Percentiles rank a stretch among this genome's conserved stretches.
These are phyloP conservation scores for Drosophila pectinifera DNA, from an alignment of 1,140 invertebrate genomes.

Conservation along the genomic window DNA sequence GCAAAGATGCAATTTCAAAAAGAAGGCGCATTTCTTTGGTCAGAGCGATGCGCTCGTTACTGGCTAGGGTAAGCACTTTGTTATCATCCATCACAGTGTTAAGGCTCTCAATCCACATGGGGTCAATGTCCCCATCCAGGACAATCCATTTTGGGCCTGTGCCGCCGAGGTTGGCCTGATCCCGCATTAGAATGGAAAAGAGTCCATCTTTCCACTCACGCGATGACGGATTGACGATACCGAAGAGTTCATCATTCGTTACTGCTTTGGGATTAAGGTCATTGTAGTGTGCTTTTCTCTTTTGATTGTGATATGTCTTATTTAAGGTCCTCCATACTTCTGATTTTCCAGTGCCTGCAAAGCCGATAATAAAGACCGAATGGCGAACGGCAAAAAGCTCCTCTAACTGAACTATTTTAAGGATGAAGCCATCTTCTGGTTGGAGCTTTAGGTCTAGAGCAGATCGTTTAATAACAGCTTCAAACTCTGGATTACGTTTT, in stretches of 20 bases:
- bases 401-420: slow-evolving; percentile 8
- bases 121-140: slow-evolving; percentile 10
- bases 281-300: slow-evolving; percentile 12
- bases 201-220: slow-evolving; percentile 11
- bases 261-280: slow-evolving; percentile 5
- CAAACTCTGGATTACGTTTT: slow-evolving; percentile 7
- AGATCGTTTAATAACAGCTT: slow-evolving; percentile 4
- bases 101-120: slow-evolving; percentile 8
- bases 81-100: slow-evolving; percentile 12
- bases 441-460: slow-evolving; percentile 4
- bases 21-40: slow-evolving; percentile 11
- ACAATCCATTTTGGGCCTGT: slow-evolving; percentile 9
- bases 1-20: slow-evolving; percentile 8
- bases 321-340: slow-evolving; percentile 10
- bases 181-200: slow-evolving; percentile 7
- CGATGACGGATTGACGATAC: slow-evolving; percentile 5
- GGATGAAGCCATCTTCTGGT: slow-evolving; percentile 8
- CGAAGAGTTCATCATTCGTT: slow-evolving; percentile 11
- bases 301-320: slow-evolving; percentile 8
- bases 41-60: slow-evolving; percentile 4
- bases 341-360: slow-evolving; percentile 11
- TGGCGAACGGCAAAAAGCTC: slow-evolving; percentile 9
- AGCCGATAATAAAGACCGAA: slow-evolving; percentile 5
- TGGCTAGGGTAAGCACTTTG: slow-evolving; percentile 1
- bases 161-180: slow-evolving; percentile 4